Base-by-base conservation (phyloP, 2,113 vertebrate species). In the Synchiropus splendidus region DNA sequence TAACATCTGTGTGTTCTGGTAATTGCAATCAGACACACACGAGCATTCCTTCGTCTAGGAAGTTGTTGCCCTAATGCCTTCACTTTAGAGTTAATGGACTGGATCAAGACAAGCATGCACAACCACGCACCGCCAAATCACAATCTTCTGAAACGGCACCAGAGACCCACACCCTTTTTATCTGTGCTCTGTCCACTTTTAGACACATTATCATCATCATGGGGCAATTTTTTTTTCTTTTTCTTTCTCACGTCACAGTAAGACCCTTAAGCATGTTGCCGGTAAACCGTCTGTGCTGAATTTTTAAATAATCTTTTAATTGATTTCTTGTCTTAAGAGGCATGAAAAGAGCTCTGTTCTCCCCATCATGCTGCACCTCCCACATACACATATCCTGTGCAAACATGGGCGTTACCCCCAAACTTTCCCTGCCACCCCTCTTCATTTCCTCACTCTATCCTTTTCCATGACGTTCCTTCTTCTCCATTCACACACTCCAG, bases 71-170 rank as follows among this genome's bases (percentile, higher is more conserved):
- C 69, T 69, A 81, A 75, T 49, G 48, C 21, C 51, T 42, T 54
- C 48, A 70, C 42, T 76, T 76, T 44, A 57, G 54, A 67, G 68
- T 54, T 58, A 73, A 75, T 78, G 74, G 62, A 50, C 55, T 62
- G 64, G 39, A 66, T 53, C 72, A 10, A 49, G 21, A 44, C 45
- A 16, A 51, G 37, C 52, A 41, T 65, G 60, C 62, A 47, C 42
- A 9, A 37, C 49, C 40, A 15, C n/a, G 18, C 12, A 51, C 36
- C 45, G 51, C 14, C 51, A 43, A 48, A 57, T 11, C 21, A 27
- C 21, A 27, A 27, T 27, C 21, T 27, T 48, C 17, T 51, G 36
- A 8, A 27, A 27, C 21, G 21, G 4, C 12, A n/a, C 18, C 38
- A 31, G 17, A 53, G 39, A 11, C 48, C 36, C 40, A 39, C 53